A percentile compares a stretch with the other conserved stretches of the same genome.
phyloP scores from a whole-genome alignment of 2,113 vertebrate genomes.

The Reinhardtius hippoglossoides region DNA sequence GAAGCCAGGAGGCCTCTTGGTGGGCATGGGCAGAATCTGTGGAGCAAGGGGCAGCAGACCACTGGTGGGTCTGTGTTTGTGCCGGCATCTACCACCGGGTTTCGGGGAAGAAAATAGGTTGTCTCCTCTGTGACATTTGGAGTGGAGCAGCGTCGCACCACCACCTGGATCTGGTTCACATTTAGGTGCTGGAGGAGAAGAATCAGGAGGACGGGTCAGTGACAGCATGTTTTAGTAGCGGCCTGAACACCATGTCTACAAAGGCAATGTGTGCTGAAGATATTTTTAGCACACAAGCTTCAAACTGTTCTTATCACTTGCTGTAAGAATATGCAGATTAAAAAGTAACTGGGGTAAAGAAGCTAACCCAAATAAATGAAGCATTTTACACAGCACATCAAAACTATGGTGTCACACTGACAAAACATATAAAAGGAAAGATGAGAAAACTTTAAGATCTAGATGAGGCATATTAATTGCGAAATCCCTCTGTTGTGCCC shows the following conservation, averaged over 20 bases:
- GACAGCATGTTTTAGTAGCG: background rate
- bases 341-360: background rate
- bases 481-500: background rate
- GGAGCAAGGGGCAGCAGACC: conserved; percentile 76
- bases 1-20: conserved; percentile 86
- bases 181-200: conserved; percentile 66
- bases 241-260: background rate
- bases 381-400: background rate
- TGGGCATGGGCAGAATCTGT: conserved; percentile 84
- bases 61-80: conserved; percentile 82
- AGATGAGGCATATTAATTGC: background rate
- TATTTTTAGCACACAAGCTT: too few species aligned
- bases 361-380: background rate
- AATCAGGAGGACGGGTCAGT: background rate
- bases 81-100: conserved; percentile 73
- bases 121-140: conserved; percentile 81
- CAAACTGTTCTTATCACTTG: background rate
- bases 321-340: background rate
- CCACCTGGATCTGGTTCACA: conserved; percentile 80
- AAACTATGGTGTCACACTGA: too few species aligned
- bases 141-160: conserved; percentile 74
- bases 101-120: conserved; percentile 74
- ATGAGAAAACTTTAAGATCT: background rate
- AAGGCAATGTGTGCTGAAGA: too few species aligned
- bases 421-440: background rate